Evolutionary conservation across 2,888 invertebrate species (phyloP).

Genomic region (Amblyjoppa proteus): DNA sequence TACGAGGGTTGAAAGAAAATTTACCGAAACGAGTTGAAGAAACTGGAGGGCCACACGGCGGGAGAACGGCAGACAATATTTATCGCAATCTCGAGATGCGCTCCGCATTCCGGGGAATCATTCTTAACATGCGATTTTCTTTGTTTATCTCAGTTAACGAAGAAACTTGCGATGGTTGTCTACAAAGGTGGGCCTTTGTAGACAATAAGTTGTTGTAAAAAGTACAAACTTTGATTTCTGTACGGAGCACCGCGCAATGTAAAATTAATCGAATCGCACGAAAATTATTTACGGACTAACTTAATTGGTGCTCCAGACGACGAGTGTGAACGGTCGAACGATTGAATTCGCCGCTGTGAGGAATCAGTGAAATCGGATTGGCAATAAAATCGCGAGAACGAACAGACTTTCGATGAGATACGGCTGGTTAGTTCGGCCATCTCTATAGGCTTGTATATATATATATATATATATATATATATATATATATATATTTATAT

Average conservation of each 20-base stretch:
- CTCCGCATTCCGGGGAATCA: neutral
- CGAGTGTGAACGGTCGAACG: neutral
- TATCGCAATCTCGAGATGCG: conserved; percentile 1
- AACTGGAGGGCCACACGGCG: neutral
- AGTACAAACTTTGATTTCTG: no score
- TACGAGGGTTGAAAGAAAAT: conserved; percentile 32
- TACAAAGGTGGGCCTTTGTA: no score
- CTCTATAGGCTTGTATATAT: neutral
- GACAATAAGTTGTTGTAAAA: no score
- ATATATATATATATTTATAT: neutral
- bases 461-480: neutral
- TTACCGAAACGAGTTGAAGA: conserved; percentile 10
- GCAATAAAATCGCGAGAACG: conserved; percentile 14
- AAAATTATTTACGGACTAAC: neutral
- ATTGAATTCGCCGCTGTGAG: conserved; percentile 16
- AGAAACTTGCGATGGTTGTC: neutral
- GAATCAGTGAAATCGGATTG: conserved; percentile 19
- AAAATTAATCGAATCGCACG: neutral
- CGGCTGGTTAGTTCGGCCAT: neutral
- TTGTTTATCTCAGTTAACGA: neutral
- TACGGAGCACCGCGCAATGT: no score
- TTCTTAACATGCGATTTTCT: neutral
- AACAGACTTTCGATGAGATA: conserved; percentile 24
- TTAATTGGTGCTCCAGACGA: neutral
- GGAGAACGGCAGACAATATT: conserved; percentile 19